phyloP scores from a whole-genome alignment of 2,113 vertebrate genomes.

The Alethe castanea region DNA sequence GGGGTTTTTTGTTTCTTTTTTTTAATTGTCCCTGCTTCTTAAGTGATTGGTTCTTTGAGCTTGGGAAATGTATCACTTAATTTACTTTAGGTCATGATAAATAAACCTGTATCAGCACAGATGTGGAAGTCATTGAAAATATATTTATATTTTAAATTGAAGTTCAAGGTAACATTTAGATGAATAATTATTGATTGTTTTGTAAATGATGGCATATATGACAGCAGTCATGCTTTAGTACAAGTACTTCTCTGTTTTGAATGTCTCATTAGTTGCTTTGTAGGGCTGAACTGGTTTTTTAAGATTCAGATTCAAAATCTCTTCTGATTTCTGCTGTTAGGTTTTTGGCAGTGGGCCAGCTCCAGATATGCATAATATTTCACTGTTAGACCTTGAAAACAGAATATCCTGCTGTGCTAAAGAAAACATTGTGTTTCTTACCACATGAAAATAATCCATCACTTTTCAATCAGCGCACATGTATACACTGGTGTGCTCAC shows the following conservation, averaged over 20 bases:
- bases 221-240: slow-evolving; percentile 66
- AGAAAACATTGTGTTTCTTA: slow-evolving; percentile 99
- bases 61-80: slow-evolving; percentile 32
- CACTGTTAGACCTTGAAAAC: slow-evolving; percentile 93
- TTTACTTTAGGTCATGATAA: slow-evolving; percentile 26
- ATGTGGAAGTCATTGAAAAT: slow-evolving; percentile 42
- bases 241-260: slow-evolving; percentile 72
- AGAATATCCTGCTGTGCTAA: slow-evolving; percentile 99
- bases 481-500: background rate
- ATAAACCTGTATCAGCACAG: slow-evolving; percentile 20
- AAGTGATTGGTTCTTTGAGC: slow-evolving; percentile 15
- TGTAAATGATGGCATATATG: slow-evolving; percentile 67
- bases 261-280: slow-evolving; percentile 75
- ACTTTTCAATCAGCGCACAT: slow-evolving; percentile 84
- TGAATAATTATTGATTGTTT: slow-evolving; percentile 78
- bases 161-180: slow-evolving; percentile 72
- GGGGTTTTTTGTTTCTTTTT: background rate
- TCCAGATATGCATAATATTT: slow-evolving; percentile 95
- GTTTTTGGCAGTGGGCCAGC: slow-evolving; percentile 81
- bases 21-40: background rate
- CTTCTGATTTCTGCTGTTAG: slow-evolving; percentile 73
- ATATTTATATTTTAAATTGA: slow-evolving; percentile 61
- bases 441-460: slow-evolving; percentile 96
- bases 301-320: slow-evolving; percentile 76
- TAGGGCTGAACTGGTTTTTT: slow-evolving; percentile 60